Percentiles rank a stretch among this genome's conserved stretches.
Evolutionary conservation across 2,888 invertebrate genomes (phyloP).

Genomic region (Eupithecia subfuscata): DNA sequence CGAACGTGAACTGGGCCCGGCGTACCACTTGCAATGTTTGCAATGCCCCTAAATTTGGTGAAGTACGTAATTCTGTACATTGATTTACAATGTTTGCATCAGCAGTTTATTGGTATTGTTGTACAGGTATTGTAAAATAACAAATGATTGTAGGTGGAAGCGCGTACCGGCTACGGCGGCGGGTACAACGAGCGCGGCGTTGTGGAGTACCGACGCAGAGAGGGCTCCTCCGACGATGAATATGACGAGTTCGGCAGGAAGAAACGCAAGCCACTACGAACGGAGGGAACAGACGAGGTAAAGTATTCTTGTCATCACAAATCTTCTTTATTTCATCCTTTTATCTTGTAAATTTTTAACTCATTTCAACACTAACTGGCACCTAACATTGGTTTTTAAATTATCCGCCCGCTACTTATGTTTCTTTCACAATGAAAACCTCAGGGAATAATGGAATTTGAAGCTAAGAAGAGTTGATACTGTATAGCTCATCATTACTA

Average conservation of each 20-base stretch:
- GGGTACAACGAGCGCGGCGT: constrained; percentile 98
- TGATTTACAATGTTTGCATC: constrained; percentile 2
- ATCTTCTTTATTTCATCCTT: not conserved
- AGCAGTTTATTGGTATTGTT: constrained; percentile 6
- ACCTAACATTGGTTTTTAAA: constrained; percentile 36
- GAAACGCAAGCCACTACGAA: constrained; percentile 73
- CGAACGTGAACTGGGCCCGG: constrained; percentile 99
- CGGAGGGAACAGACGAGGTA: constrained; percentile 56
- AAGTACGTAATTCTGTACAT: constrained; percentile 85
- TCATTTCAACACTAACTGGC: constrained; percentile 19
- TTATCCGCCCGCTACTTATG: constrained; percentile 47
- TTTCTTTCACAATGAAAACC: constrained; percentile 59
- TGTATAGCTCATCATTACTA: constrained; percentile 80
- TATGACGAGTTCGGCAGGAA: constrained; percentile 95
- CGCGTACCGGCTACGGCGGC: constrained; percentile 92
- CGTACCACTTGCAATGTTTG: constrained; percentile 99
- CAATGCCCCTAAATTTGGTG: constrained; percentile 98
- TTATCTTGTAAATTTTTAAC: constrained; percentile 19
- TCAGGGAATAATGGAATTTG: constrained; percentile 76
- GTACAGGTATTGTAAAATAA: constrained; percentile 1
- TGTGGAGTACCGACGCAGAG: constrained; percentile 96
- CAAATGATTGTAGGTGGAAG: constrained; percentile 82
- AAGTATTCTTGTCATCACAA: constrained; percentile 43
- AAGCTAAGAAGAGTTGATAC: constrained; percentile 80
- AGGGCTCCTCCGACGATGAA: constrained; percentile 95